Evolutionary conservation across 2,113 vertebrate genomes (phyloP).

Genomic region (Mustelus asterias): DNA sequence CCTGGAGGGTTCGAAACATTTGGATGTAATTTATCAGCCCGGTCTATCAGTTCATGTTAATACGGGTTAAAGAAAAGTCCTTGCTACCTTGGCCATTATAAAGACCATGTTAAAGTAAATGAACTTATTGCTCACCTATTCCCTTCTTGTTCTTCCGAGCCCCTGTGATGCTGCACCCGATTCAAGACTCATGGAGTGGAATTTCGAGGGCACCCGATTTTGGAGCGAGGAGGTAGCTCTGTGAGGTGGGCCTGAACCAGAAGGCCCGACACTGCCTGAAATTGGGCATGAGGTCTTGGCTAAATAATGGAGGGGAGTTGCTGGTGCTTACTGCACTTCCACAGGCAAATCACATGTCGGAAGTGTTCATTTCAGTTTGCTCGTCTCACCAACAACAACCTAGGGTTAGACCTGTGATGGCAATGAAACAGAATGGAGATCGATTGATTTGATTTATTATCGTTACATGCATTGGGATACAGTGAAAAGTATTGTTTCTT

Average conservation of each 20-base stretch:
- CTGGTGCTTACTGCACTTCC: no score
- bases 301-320: background rate
- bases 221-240: background rate
- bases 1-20: background rate
- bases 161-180: background rate
- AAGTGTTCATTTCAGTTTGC: background rate
- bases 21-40: conserved; percentile 5
- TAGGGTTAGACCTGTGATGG: background rate
- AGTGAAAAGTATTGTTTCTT: no score
- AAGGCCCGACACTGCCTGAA: background rate
- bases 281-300: background rate
- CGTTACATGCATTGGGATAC: no score
- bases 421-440: background rate
- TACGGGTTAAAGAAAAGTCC: background rate
- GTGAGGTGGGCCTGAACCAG: background rate
- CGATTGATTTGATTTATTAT: no score
- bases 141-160: background rate
- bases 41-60: background rate
- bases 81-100: background rate
- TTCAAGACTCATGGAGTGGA: background rate
- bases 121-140: background rate
- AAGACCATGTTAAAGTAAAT: background rate
- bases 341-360: no score
- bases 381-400: background rate
- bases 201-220: background rate